Conservation (phyloP, 2,888 invertebrate genomes). For the Drosophila diplacantha region DNA sequence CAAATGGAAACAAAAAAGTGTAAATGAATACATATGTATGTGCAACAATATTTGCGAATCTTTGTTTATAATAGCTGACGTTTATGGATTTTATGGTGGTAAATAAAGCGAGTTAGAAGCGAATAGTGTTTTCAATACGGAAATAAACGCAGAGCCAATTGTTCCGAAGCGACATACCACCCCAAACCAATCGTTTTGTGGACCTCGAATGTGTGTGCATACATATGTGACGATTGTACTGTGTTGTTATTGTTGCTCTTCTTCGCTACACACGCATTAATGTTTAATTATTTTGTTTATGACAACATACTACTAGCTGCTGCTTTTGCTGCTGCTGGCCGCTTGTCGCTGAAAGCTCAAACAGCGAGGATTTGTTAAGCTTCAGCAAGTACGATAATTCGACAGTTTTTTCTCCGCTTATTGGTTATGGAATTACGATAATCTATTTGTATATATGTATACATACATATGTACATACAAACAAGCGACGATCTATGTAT, state of each 20-base stretch:
- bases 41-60: conserved; percentile 62
- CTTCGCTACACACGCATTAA: conserved; percentile 30
- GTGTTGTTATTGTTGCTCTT: conserved; percentile 58
- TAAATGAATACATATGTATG: conserved; percentile 52
- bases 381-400: conserved; percentile 18
- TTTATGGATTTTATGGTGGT: conserved; percentile 63
- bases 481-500: conserved; percentile 26
- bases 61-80: conserved; percentile 65
- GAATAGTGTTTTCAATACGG: conserved; percentile 34
- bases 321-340: neutral
- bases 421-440: conserved; percentile 34
- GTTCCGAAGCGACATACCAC: conserved; percentile 29
- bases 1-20: conserved; percentile 42
- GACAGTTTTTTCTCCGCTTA: conserved; percentile 13
- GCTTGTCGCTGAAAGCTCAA: conserved; percentile 5
- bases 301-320: conserved; percentile 34
- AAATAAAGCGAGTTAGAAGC: conserved; percentile 32
- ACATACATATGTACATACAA: conserved; percentile 23
- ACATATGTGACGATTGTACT: conserved; percentile 44
- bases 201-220: conserved; percentile 54
- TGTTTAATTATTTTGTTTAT: conserved; percentile 54
- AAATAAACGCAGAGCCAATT: conserved; percentile 17
- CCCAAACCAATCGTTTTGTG: conserved; percentile 32
- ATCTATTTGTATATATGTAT: conserved; percentile 28
- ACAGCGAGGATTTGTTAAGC: conserved; percentile 5